These are phyloP conservation scores for Scaptomyza hsui DNA, from an alignment of 1,140 invertebrate species.

Conservation along the genomic window DNA sequence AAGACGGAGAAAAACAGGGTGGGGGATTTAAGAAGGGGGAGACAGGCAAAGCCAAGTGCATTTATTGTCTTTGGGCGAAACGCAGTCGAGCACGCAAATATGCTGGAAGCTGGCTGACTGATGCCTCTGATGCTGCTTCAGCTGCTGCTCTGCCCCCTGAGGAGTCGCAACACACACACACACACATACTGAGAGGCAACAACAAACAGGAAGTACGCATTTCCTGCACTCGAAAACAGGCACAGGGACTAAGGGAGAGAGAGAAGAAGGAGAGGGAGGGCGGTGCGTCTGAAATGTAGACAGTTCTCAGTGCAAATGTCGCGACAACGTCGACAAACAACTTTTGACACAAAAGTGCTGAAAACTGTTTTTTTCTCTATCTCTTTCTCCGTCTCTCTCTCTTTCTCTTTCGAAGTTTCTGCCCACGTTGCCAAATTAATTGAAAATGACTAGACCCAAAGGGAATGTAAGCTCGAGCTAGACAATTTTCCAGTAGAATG, in stretches of 20 bases:
- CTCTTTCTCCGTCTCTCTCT: slow-evolving; percentile 42
- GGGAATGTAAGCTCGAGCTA: slow-evolving; percentile 3
- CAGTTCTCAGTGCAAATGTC: slow-evolving; percentile 58
- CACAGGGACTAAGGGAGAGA: not conserved
- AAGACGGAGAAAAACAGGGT: not conserved
- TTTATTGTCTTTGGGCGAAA: slow-evolving; percentile 62
- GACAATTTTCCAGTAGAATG: slow-evolving; percentile 29
- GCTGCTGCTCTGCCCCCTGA: slow-evolving; percentile 13
- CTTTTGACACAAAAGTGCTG: slow-evolving; percentile 79
- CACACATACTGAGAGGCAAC: slow-evolving; percentile 30
- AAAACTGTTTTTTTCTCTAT: slow-evolving; percentile 71
- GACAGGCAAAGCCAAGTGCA: slow-evolving; percentile 57
- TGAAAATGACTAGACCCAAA: slow-evolving; percentile 70
- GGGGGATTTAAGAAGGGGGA: not conserved
- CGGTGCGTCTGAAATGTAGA: slow-evolving; percentile 1
- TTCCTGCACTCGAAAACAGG: slow-evolving; percentile 64
- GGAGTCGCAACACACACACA: slow-evolving; percentile 10
- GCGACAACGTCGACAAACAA: slow-evolving; percentile 70
- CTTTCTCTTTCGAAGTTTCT: slow-evolving; percentile 18
- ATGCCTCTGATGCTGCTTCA: slow-evolving; percentile 33
- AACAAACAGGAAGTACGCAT: slow-evolving; percentile 80
- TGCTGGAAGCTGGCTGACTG: slow-evolving; percentile 49
- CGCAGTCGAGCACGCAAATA: slow-evolving; percentile 64
- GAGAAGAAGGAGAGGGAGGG: not conserved
- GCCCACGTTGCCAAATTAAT: slow-evolving; percentile 69